A percentile compares a stretch with the other conserved stretches of the same genome.
These are phyloP conservation scores for Meleagris gallopavo DNA, from an alignment of 2,113 vertebrate genomes.

Conservation along the genomic window DNA sequence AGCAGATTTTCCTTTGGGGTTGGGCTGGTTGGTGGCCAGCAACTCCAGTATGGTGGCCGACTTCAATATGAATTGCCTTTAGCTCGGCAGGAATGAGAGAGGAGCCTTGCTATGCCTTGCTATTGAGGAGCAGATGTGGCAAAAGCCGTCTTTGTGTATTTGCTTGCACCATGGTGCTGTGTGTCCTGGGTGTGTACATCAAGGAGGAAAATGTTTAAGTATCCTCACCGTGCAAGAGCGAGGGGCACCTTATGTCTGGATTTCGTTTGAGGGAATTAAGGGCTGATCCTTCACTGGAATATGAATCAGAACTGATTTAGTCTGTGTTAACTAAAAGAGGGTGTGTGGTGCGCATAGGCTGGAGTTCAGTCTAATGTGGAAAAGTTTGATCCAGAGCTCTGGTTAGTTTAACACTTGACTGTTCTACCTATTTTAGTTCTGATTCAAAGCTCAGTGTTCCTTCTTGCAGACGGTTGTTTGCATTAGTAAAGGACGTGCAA, in stretches of 20 bases:
- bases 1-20: background rate
- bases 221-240: background rate
- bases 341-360: background rate
- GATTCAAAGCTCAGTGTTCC: background rate
- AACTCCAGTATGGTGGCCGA: background rate
- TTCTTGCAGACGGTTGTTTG: background rate
- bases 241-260: constrained; percentile 48
- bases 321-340: constrained; percentile 56
- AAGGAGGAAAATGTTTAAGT: constrained; percentile 20
- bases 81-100: background rate
- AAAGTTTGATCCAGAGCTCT: constrained; percentile 62
- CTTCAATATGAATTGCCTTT: background rate
- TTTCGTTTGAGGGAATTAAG: constrained; percentile 69
- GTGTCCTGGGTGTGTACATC: fast-evolving
- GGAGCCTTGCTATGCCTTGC: background rate
- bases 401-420: constrained; percentile 66
- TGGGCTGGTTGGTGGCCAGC: background rate
- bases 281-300: constrained; percentile 62
- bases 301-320: constrained; percentile 62
- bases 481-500: constrained; percentile 23
- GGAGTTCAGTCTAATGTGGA: constrained; percentile 59
- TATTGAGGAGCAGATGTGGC: background rate
- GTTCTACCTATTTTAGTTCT: constrained; percentile 52
- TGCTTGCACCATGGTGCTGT: fast-evolving
- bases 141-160: background rate